A percentile compares a stretch with the other conserved stretches of the same genome.
phyloP scores from a whole-genome alignment of 2,888 invertebrate species.

The Ferdinandea cuprea region DNA sequence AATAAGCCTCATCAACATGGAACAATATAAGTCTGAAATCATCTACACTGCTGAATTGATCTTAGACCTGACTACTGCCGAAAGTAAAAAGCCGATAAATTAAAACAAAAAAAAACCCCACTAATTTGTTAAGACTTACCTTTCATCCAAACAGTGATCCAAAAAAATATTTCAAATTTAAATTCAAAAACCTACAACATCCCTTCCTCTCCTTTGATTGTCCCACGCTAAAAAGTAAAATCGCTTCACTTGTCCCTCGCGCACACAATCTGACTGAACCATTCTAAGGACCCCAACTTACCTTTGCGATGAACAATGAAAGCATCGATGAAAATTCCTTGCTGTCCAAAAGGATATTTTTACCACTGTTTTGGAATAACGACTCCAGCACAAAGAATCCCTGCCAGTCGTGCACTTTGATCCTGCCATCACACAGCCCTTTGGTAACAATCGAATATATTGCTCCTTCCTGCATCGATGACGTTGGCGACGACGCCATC shows the following conservation, averaged over 20 bases:
- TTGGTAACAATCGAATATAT: conserved; percentile 80
- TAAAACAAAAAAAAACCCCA: too few species aligned
- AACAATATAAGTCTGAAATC: too few species aligned
- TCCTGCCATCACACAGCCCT: conserved; percentile 79
- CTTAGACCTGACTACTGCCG: too few species aligned
- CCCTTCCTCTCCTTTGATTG: not conserved
- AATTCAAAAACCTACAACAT: too few species aligned
- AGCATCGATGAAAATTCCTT: conserved; percentile 81
- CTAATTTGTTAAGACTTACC: too few species aligned
- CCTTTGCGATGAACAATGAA: conserved; percentile 81
- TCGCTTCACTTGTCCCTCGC: not conserved
- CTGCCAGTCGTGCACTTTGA: conserved; percentile 78
- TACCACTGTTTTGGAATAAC: conserved; percentile 81
- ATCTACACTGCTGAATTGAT: too few species aligned
- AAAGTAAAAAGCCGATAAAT: too few species aligned
- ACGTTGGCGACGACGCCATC: conserved; percentile 43
- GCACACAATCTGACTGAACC: conserved; percentile 20
- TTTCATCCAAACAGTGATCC: too few species aligned
- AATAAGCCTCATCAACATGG: too few species aligned
- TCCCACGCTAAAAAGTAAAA: not conserved
- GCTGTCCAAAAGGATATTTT: conserved; percentile 81
- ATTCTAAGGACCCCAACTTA: conserved; percentile 75
- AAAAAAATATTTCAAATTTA: too few species aligned
- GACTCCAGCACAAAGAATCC: conserved; percentile 80
- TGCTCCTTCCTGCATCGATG: conserved; percentile 79